Percentiles rank a stretch among this genome's conserved stretches.
phyloP scores from a whole-genome alignment of 2,113 vertebrate species.

The Camarhynchus parvulus region DNA sequence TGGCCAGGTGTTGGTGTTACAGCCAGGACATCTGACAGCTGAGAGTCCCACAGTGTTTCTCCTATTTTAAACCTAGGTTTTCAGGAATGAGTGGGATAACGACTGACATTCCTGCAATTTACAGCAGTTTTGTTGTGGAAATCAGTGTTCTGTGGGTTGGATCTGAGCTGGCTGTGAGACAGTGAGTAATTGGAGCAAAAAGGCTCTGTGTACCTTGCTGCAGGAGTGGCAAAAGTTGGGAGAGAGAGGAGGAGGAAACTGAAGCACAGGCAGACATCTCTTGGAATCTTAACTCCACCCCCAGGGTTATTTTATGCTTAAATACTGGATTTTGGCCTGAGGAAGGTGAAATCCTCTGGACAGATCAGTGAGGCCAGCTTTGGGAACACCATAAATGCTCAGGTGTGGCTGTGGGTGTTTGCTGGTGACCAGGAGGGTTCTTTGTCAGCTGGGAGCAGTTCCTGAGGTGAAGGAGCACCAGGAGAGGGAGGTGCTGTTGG shows the following conservation, averaged over 20 bases:
- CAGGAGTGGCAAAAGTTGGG: background rate
- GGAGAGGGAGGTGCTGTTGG: background rate
- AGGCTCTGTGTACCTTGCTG: background rate
- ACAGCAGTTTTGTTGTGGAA: background rate
- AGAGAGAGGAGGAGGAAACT: background rate
- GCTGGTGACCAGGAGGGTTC: background rate
- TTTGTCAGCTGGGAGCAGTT: background rate
- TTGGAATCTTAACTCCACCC: background rate
- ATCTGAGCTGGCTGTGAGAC: background rate
- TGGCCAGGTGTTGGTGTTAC: background rate
- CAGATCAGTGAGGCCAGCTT: background rate
- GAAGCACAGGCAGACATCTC: background rate
- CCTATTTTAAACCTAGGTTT: rapidly evolving
- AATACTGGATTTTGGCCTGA: background rate
- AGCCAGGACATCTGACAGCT: background rate
- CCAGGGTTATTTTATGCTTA: background rate
- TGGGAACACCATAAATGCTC: background rate
- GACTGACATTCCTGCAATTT: background rate
- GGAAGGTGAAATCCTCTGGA: background rate
- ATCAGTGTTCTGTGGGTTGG: background rate
- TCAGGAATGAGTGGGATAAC: background rate
- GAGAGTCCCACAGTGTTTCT: background rate
- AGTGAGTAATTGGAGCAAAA: background rate
- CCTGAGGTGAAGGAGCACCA: background rate
- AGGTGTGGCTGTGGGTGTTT: background rate